phyloP scores from a whole-genome alignment of 92 coral and sea anemone genomes.

The Ricordea florida region DNA sequence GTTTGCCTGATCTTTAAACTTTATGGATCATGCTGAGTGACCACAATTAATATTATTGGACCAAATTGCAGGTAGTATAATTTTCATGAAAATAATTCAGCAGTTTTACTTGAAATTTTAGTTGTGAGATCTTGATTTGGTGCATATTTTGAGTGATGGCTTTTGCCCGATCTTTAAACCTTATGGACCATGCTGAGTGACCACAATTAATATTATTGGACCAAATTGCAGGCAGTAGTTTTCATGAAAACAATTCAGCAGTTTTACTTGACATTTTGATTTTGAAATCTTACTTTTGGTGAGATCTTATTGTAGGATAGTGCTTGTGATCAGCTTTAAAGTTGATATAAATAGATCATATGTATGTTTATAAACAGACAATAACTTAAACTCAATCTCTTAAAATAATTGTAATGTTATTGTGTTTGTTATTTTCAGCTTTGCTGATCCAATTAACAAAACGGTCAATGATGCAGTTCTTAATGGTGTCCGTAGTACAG shows the following conservation, averaged over 20 bases:
- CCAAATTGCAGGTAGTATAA: no score
- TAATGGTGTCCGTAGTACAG: slow-evolving; percentile 49
- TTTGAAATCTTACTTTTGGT: not conserved
- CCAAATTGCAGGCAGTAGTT: not conserved
- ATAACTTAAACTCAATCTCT: not conserved
- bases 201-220: not conserved
- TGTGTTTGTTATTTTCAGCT: slow-evolving; percentile 21
- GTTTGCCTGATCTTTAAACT: not conserved
- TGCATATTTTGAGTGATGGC: slow-evolving; percentile 7
- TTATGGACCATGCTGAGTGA: no score
- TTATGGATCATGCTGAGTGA: slow-evolving; percentile 6
- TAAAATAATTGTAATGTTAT: not conserved
- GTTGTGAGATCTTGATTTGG: slow-evolving; percentile 5
- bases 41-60: not conserved
- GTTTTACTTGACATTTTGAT: not conserved
- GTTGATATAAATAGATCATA: no score
- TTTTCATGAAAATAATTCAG: not conserved
- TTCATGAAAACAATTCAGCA: not conserved
- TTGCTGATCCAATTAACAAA: slow-evolving; percentile 38
- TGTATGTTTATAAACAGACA: not conserved
- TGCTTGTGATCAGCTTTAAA: no score
- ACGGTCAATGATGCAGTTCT: slow-evolving; percentile 21
- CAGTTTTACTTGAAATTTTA: not conserved
- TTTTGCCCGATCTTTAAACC: no score
- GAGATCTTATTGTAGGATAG: no score